These are phyloP conservation scores for Pygmarrhopalites habei DNA, from an alignment of 1,140 invertebrate genomes.

Conservation along the genomic window DNA sequence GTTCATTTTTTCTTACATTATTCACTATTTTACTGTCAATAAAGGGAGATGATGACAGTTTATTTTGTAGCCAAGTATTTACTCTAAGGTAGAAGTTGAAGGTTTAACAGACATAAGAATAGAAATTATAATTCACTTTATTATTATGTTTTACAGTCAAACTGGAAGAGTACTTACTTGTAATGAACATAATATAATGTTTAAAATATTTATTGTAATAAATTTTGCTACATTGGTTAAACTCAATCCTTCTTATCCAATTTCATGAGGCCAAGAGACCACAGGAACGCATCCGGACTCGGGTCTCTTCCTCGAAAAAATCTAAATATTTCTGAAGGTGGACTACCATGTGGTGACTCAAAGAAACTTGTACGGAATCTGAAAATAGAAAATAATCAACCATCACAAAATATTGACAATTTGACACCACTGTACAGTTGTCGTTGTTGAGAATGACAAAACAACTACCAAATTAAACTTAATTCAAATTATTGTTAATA, in stretches of 20 bases:
- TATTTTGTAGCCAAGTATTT: too few species aligned
- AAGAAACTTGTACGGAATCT: conserved; percentile 81
- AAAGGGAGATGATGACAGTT: too few species aligned
- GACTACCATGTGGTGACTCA: conserved; percentile 67
- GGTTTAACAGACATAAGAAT: background rate
- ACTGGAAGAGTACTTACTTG: background rate
- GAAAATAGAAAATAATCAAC: conserved; percentile 25
- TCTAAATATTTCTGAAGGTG: conserved; percentile 76
- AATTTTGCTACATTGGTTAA: background rate
- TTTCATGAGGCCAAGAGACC: conserved; percentile 51
- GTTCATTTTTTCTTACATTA: too few species aligned
- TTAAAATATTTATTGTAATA: background rate
- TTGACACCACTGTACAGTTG: background rate
- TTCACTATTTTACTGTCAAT: too few species aligned
- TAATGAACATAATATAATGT: background rate
- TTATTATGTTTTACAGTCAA: background rate
- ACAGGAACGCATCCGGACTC: conserved; percentile 69
- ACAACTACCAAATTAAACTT: background rate
- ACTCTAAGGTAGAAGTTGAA: background rate
- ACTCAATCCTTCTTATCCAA: conserved; percentile 1
- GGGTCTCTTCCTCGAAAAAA: conserved; percentile 86
- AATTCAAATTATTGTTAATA: conserved; percentile 15
- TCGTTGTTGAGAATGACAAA: too few species aligned
- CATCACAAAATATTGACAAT: background rate
- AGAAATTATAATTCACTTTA: background rate